phyloP scores from a whole-genome alignment of 2,888 invertebrate genomes.

The Eristalinus aeneus region DNA sequence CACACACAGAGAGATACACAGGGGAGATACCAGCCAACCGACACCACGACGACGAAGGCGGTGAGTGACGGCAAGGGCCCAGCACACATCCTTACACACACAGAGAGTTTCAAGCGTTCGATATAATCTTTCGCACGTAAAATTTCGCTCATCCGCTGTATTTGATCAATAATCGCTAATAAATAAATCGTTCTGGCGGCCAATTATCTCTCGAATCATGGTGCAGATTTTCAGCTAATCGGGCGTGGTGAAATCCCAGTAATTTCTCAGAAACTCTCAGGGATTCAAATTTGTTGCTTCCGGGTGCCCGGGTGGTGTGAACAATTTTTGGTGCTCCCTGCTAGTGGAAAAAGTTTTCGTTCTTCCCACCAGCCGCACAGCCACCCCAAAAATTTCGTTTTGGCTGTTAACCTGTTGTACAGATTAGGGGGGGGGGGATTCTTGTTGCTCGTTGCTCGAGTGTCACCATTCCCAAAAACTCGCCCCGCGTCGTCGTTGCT shows the following conservation, averaged over 20 bases:
- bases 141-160: slow-evolving; percentile 44
- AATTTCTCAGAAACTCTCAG: slow-evolving; percentile 26
- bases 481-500: slow-evolving; percentile 16
- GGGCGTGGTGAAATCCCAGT: slow-evolving; percentile 40
- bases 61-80: not conserved
- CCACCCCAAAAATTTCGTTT: not conserved
- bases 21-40: not conserved
- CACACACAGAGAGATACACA: not conserved
- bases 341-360: slow-evolving; percentile 33
- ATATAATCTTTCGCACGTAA: slow-evolving; percentile 58
- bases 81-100: slow-evolving; percentile 34
- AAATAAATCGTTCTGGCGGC: slow-evolving; percentile 20
- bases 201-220: slow-evolving; percentile 24
- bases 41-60: too few species aligned
- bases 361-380: not conserved
- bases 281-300: slow-evolving; percentile 10
- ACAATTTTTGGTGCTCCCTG: slow-evolving; percentile 22
- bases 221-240: slow-evolving; percentile 31
- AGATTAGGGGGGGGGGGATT: too few species aligned
- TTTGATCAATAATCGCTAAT: slow-evolving; percentile 20
- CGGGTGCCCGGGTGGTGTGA: slow-evolving; percentile 13
- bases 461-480: not conserved
- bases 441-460: slow-evolving; percentile 38
- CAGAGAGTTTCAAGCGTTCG: slow-evolving; percentile 56
- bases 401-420: slow-evolving; percentile 63